Base-by-base conservation (phyloP, 2,888 invertebrate genomes). In the Oscheius myriophilus region DNA sequence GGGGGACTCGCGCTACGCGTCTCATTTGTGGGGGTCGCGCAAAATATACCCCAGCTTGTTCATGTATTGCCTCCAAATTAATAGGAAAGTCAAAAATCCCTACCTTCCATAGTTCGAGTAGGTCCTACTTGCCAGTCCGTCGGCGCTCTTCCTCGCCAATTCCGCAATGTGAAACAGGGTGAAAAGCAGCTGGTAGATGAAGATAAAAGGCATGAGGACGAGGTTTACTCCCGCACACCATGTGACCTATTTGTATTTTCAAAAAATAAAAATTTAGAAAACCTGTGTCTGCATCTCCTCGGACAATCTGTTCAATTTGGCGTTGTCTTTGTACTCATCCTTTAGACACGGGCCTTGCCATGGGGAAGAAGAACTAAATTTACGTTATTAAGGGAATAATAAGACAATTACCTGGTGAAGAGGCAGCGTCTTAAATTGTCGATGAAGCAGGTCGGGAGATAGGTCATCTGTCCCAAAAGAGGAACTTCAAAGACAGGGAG, bases 301-400 rank as follows among this genome's bases (percentile, higher is more conserved):
- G 6, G 72, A 64, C 18, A 81, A 67, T 21, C 39, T 12, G 23
- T 80, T 79, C 45, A 81, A 26, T 11, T 69, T 70, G 7, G 75
- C 75, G 11, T 66, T 88, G 83, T 92, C 92, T 87, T 93, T 94
- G 87, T 92, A 97, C 78, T 96, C 96, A 23, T 96, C 95, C 67
- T 92, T 91, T 21, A 98, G 89, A 94, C 95, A 96, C 86, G 93
- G 93, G 87, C 95, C 95, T 87, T 95, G 92, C 90, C 96, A 97
- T 6, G 95, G 94, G 69, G 95, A 65, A 16, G 71, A 67, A 1
- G 78, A 73, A 45, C 75, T 71, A 43, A 67, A 93, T 9, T n/a
- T 14, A 18, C 11, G 23, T 11, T 49, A 18, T 33, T 33, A 6
- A 33, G 9, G 33, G 9, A 6, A 23, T 4, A n/a, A 18, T 33